Evolutionary conservation across 2,888 invertebrate species (phyloP).

Genomic region (Tinea trinotella): DNA sequence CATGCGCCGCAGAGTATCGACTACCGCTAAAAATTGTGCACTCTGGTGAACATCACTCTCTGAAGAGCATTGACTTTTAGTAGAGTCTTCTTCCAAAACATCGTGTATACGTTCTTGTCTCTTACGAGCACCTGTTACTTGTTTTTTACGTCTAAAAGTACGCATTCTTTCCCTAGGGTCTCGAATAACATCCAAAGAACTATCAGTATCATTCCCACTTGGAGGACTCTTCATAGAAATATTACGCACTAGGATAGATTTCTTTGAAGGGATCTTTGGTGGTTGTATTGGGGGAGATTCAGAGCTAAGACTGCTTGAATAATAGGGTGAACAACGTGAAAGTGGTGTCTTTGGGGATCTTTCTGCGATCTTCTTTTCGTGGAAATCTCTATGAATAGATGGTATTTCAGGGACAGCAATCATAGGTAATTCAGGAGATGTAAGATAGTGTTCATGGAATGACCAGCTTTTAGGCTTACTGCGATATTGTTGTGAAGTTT

Average conservation of each 20-base stretch:
- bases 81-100: slow-evolving; percentile 65
- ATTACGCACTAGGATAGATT: slow-evolving; percentile 72
- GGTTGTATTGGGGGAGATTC: slow-evolving; percentile 80
- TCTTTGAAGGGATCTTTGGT: slow-evolving; percentile 76
- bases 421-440: slow-evolving; percentile 66
- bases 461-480: slow-evolving; percentile 76
- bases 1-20: slow-evolving; percentile 63
- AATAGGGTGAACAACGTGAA: slow-evolving; percentile 81
- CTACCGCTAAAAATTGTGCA: slow-evolving; percentile 49
- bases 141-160: slow-evolving; percentile 78
- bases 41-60: slow-evolving; percentile 61
- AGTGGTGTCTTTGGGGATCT: slow-evolving; percentile 70
- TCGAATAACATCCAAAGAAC: slow-evolving; percentile 77
- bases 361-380: slow-evolving; percentile 52
- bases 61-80: slow-evolving; percentile 65
- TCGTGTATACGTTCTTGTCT: slow-evolving; percentile 71
- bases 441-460: slow-evolving; percentile 75
- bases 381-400: slow-evolving; percentile 57
- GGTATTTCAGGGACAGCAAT: slow-evolving; percentile 71
- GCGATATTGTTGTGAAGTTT: slow-evolving; percentile 67
- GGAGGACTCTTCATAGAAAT: slow-evolving; percentile 79
- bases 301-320: slow-evolving; percentile 82
- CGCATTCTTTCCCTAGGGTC: slow-evolving; percentile 78
- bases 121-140: slow-evolving; percentile 71
- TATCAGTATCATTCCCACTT: slow-evolving; percentile 82